Conservation (phyloP, 2,113 vertebrate species). For the Ophiodon elongatus region DNA sequence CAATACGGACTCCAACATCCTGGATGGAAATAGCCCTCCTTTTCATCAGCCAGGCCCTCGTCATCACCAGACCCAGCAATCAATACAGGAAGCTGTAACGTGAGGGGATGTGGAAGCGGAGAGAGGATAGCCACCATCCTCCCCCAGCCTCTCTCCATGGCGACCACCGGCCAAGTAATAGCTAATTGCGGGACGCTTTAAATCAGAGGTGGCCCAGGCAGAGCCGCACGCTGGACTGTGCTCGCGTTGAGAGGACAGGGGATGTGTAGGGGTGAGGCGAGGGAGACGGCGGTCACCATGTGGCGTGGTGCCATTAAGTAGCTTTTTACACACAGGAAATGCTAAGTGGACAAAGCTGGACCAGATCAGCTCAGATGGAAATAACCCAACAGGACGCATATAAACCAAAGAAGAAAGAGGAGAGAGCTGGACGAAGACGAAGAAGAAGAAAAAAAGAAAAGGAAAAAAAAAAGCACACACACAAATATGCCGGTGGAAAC, state of each 20-base stretch:
- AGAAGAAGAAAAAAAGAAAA: background rate
- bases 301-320: conserved; percentile 69
- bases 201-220: conserved; percentile 57
- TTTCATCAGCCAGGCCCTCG: conserved; percentile 74
- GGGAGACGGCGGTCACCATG: conserved; percentile 62
- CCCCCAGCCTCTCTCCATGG: conserved; percentile 48
- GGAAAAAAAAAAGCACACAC: no score
- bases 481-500: conserved; percentile 44
- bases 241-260: conserved; percentile 3
- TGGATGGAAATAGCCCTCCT: conserved; percentile 81
- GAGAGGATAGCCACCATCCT: conserved; percentile 64
- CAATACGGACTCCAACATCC: conserved; percentile 74
- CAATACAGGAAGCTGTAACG: conserved; percentile 82
- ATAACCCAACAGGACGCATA: conserved; percentile 67
- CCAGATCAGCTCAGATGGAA: conserved; percentile 68
- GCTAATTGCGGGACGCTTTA: conserved; percentile 77
- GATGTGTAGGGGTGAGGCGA: conserved; percentile 38
- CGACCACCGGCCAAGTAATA: conserved; percentile 61
- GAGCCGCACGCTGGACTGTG: conserved; percentile 28
- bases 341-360: conserved; percentile 76
- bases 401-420: conserved; percentile 56
- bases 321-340: conserved; percentile 77
- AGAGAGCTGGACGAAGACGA: background rate
- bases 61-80: conserved; percentile 75
- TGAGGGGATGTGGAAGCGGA: conserved; percentile 69